phyloP scores from a whole-genome alignment of 92 coral and sea anemone genomes.

The Zoanthus gigantus region DNA sequence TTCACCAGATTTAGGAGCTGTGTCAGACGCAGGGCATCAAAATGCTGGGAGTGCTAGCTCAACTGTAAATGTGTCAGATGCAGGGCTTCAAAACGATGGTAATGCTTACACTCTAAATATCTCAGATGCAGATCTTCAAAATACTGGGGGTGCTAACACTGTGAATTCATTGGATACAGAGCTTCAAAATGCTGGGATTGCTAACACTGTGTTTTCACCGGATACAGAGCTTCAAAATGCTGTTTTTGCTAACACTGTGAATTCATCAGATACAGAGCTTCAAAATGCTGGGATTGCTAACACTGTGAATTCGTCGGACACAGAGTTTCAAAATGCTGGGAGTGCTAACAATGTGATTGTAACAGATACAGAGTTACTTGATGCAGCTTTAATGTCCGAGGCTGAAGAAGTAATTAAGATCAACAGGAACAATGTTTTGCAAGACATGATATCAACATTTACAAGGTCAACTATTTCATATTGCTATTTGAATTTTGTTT shows the following conservation, averaged over 20 bases:
- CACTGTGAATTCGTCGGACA: not conserved
- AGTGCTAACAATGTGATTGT: slow-evolving; percentile 5
- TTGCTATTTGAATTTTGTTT: slow-evolving; percentile 27
- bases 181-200: not conserved
- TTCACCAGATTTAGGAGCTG: slow-evolving; percentile 36
- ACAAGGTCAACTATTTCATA: slow-evolving; percentile 13
- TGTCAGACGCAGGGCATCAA: not conserved
- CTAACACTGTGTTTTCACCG: not conserved
- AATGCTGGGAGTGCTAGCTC: not conserved
- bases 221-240: slow-evolving; percentile 12
- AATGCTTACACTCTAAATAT: not conserved
- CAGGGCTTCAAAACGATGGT: not conserved
- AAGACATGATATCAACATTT: slow-evolving; percentile 14
- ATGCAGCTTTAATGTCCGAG: slow-evolving; percentile 32
- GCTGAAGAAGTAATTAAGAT: slow-evolving; percentile 25
- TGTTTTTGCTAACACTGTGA: not conserved
- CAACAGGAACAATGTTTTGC: slow-evolving; percentile 25
- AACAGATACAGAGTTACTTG: slow-evolving; percentile 27
- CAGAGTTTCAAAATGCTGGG: not conserved
- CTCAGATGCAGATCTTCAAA: slow-evolving; percentile 5
- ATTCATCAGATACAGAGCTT: not conserved
- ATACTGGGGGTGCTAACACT: not conserved
- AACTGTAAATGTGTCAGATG: not conserved
- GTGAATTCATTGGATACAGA: not conserved
- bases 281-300: not conserved